Base-by-base conservation (phyloP, 2,797 vertebrate genomes). In the Amblyraja radiata region DNA sequence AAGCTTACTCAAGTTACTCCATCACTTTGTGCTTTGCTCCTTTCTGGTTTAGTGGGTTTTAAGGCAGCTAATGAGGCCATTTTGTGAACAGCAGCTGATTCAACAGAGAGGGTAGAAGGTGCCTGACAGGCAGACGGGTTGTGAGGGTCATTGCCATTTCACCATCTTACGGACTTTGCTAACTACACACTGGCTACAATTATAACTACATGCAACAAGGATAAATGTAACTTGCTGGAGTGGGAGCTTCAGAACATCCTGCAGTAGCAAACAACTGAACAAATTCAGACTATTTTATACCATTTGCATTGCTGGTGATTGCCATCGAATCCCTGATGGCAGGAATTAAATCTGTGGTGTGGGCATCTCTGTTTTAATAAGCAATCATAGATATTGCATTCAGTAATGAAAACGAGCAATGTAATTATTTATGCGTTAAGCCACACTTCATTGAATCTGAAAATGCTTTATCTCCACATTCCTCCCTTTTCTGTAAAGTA, bases 361-460 rank as follows among this genome's bases (percentile, higher is more conserved):
- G 10, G n/a, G 1, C 7, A 32, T 61, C 78, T 36, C 13, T 39
- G 32, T 39, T 61, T 54, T 84, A 84, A 28, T 58, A 84, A 84
- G 54, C 61, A 58, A 58, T 84, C 81, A 84, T 61, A 84, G 81
- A 84, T 61, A 58, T 84, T 84, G 54, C 54, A 28, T 84, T 84
- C 81, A 61, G 23, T 84, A 14, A 58, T 28, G 54, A 84, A 61
- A 61, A 84, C 14, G 46, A 83, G 80, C 80, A 84, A 28, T n/a
- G 25, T 58, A 28, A 84, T 84, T 13, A 84, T 84, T 84, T 84
- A 58, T 58, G 11, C 54, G 61, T 84, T 84, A 61, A 58, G 54
- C 9, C n/a, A 54, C 54, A 28, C 54, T 54, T 61, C 81, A 84
- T 25, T 61, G 81, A 84, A 28, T n/a, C 28, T 61, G 54, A 28